Conservation (phyloP, 2,113 vertebrate species). For the Ammodytes marinus region DNA sequence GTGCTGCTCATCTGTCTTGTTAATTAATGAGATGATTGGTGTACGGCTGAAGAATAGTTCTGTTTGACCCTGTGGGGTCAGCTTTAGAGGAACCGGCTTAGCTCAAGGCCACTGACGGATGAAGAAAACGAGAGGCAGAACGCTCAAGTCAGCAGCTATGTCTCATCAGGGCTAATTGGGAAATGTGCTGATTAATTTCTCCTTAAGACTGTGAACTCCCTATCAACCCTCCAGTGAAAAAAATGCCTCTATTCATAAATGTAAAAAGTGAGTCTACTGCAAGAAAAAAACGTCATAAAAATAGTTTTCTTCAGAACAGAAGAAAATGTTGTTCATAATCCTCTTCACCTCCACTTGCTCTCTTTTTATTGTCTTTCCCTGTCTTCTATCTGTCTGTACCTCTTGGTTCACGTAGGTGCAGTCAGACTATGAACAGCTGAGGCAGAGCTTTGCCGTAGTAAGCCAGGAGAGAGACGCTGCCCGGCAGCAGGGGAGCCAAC, state of each 20-base stretch:
- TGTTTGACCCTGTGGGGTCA: conserved; percentile 45
- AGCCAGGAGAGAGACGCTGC: conserved; percentile 87
- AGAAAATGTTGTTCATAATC: conserved; percentile 10
- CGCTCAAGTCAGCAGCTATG: conserved; percentile 69
- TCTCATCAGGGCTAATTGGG: conserved; percentile 65
- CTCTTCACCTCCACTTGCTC: conserved; percentile 1
- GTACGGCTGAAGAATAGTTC: conserved; percentile 36
- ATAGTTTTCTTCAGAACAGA: conserved; percentile 31
- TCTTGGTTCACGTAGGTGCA: conserved; percentile 82
- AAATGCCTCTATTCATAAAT: conserved; percentile 50
- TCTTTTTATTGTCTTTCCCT: conserved; percentile 3
- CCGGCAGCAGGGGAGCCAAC: conserved; percentile 86
- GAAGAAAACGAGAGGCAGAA: conserved; percentile 46
- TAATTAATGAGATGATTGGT: conserved; percentile 68
- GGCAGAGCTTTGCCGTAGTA: conserved; percentile 82
- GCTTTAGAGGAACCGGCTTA: conserved; percentile 49
- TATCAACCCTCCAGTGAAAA: conserved; percentile 59
- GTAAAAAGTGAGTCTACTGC: conserved; percentile 46
- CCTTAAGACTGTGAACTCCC: conserved; percentile 57
- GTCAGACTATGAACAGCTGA: conserved; percentile 87
- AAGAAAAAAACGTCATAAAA: conserved; percentile 53
- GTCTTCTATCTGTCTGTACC: conserved; percentile 9
- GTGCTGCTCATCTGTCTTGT: conserved; percentile 45
- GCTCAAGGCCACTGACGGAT: conserved; percentile 57
- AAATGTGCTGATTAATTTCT: conserved; percentile 76